phyloP scores from a whole-genome alignment of 2,888 invertebrate genomes.

The Lasioglossum malachurum region DNA sequence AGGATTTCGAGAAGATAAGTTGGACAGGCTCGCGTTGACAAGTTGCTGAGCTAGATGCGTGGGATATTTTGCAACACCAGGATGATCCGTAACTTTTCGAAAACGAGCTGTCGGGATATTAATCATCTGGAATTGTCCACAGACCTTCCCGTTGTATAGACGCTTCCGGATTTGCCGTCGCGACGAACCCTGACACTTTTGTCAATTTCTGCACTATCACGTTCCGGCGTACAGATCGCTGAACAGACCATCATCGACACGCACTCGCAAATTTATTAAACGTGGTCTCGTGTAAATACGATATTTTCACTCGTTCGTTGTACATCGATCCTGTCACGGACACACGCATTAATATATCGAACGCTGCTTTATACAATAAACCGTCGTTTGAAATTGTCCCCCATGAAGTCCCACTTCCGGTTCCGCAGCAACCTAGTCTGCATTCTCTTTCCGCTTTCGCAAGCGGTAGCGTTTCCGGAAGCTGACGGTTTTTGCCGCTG shows the following conservation, averaged over 20 bases:
- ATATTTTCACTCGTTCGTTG: conserved; percentile 8
- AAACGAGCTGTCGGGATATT: not conserved
- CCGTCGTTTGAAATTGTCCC: not conserved
- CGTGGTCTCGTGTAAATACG: conserved; percentile 9
- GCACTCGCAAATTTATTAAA: conserved; percentile 3
- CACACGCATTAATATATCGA: conserved; percentile 40
- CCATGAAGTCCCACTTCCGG: not conserved
- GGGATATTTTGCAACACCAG: not conserved
- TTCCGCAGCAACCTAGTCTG: not conserved
- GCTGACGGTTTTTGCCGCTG: no score
- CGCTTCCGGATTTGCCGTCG: not conserved
- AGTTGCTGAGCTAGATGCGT: not conserved
- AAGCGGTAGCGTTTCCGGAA: no score
- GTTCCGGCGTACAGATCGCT: not conserved
- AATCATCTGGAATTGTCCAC: not conserved
- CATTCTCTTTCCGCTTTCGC: not conserved
- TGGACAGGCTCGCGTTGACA: not conserved
- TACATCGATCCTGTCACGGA: conserved; percentile 31
- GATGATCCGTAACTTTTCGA: not conserved
- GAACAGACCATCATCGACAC: not conserved
- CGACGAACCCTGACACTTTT: not conserved
- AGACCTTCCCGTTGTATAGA: not conserved
- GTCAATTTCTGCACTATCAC: not conserved
- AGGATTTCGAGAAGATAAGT: not conserved
- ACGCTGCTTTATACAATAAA: conserved; percentile 42